Evolutionary conservation across 2,113 vertebrate species (phyloP), one percentile per base, ranked within the genome.

Genomic region (Solea solea): DNA sequence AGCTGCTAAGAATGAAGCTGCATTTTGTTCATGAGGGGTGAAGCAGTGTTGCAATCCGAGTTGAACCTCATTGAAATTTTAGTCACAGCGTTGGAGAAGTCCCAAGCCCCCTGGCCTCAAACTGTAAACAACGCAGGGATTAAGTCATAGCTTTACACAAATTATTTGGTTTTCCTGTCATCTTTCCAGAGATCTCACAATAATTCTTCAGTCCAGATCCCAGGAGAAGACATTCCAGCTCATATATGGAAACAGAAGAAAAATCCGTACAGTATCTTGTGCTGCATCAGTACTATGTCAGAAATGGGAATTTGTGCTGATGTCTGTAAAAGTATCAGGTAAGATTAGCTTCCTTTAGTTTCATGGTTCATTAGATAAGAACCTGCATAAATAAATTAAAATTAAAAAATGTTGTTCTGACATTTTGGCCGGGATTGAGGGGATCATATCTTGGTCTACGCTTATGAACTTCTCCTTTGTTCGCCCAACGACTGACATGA

Each of bases 91-190:
- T 46, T 80, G 72, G 80, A 81, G 39, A 46, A 51, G 60, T 67
- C 78, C 78, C 75, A 54, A 70, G 16, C 67, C 71, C 34, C 62
- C 62, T 66, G 81, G 76, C 76, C 73, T 76, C 81, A 81, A 58
- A 78, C 62, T 85, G 34, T 89, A 84, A 83, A 86, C 81, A 81
- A 84, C 15, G 40, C 70, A 75, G 2, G 50, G 70, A 73, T 87
- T 82, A 80, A 84, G 83, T 84, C 76, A 78, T 66, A 63, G 61
- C 74, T 65, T 72, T 60, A 82, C 68, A 87, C 74, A 78, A 69
- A 82, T 85, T 72, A 87, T 85, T 86, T 90, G 64, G 68, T 72
- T 84, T 72, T 83, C 85, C 81, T 88, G 84, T 83, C 80, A 85
- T 85, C 76, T 80, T 74, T 70, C 61, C 72, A 63, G 45, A 60